A percentile compares a stretch with the other conserved stretches of the same genome.
Evolutionary conservation across 37 sponge, comb jelly and placozoan genomes (phyloP).

Genomic region (Cliona cf. orientalis): DNA sequence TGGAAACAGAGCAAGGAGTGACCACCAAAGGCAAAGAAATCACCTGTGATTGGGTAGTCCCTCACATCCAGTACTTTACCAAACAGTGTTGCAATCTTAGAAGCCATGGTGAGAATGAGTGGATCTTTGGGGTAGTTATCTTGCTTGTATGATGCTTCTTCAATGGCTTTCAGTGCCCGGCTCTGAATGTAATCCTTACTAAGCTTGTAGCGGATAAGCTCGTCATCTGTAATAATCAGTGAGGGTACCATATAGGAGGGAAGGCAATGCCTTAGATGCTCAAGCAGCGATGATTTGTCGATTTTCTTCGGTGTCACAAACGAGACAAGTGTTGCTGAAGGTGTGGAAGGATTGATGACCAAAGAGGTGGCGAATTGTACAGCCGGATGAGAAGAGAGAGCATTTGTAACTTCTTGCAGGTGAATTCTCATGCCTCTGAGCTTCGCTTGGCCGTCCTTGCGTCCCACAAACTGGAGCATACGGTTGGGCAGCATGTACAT

Average conservation of each 20-base stretch:
- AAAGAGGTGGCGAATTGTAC: conserved; percentile 31
- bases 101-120: neutral
- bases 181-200: conserved; percentile 69
- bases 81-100: conserved; percentile 26
- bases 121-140: neutral
- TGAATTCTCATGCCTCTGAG: conserved; percentile 73
- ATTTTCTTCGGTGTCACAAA: conserved; percentile 24
- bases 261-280: conserved; percentile 15
- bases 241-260: conserved; percentile 71
- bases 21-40: conserved; percentile 71
- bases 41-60: conserved; percentile 13
- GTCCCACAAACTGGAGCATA: conserved; percentile 45
- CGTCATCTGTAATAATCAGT: conserved; percentile 22
- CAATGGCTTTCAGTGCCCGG: neutral
- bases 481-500: conserved; percentile 36
- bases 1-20: conserved; percentile 48
- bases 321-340: conserved; percentile 27
- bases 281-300: neutral
- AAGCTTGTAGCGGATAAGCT: conserved; percentile 30
- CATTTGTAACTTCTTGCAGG: conserved; percentile 51
- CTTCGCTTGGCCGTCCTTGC: conserved; percentile 68
- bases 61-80: conserved; percentile 11
- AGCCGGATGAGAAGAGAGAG: neutral
- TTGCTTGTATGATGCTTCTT: neutral
- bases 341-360: conserved; percentile 9